Percentiles rank a stretch among this genome's conserved stretches.
Conservation (phyloP, 2,888 invertebrate species). For the Chydorus sphaericus region DNA sequence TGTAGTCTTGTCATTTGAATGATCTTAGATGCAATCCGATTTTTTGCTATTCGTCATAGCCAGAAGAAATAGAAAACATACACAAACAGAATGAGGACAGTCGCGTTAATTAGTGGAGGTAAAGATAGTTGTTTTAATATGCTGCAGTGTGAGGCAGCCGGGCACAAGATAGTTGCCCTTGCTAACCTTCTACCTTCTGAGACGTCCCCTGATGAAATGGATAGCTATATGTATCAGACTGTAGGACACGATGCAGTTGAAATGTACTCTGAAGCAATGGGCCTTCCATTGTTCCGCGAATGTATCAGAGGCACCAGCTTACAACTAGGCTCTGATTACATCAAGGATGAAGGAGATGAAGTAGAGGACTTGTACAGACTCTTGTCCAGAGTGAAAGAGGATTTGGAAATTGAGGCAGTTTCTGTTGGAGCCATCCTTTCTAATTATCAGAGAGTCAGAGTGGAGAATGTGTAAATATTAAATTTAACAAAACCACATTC, state of each 20-base stretch:
- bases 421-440: constrained; percentile 95
- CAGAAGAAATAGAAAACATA: too few species aligned
- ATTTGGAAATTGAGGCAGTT: constrained; percentile 72
- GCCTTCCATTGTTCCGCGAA: constrained; percentile 71
- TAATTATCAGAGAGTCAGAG: constrained; percentile 93
- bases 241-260: constrained; percentile 92
- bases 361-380: constrained; percentile 90
- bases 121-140: constrained; percentile 99
- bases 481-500: not conserved
- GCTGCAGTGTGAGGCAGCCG: constrained; percentile 92
- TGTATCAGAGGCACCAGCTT: constrained; percentile 72
- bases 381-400: constrained; percentile 57
- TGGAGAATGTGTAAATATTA: constrained; percentile 84
- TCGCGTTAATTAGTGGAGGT: constrained; percentile 87
- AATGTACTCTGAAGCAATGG: constrained; percentile 85
- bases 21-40: too few species aligned
- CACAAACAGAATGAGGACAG: constrained; percentile 60
- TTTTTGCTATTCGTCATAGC: too few species aligned
- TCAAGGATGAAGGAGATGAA: constrained; percentile 71
- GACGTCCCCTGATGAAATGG: constrained; percentile 60
- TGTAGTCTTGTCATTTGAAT: too few species aligned
- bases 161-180: constrained; percentile 86
- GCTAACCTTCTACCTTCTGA: constrained; percentile 83
- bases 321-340: constrained; percentile 60
- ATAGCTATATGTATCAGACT: constrained; percentile 99